A percentile compares a stretch with the other conserved stretches of the same genome.
Evolutionary conservation across 2,888 invertebrate species (phyloP).

Genomic region (Tenthredo livida): DNA sequence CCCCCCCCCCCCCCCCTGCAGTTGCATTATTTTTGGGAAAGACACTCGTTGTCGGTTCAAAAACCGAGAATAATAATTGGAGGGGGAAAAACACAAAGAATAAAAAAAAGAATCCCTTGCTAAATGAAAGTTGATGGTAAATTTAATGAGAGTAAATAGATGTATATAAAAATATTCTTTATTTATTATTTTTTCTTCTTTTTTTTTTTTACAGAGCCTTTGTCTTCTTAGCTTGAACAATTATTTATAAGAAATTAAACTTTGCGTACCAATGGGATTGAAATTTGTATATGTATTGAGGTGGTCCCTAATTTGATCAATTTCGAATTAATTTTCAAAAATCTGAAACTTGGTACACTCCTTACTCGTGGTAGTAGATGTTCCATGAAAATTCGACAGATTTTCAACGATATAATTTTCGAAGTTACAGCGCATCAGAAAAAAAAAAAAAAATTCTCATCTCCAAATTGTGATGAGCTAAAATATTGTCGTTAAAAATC

Average conservation of each 20-base stretch:
- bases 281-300: neutral
- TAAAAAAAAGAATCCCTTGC: neutral
- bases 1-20: too few species aligned
- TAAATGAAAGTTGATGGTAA: neutral
- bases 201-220: neutral
- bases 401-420: too few species aligned
- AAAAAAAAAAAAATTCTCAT: too few species aligned
- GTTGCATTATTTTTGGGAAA: neutral
- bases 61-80: neutral
- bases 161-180: conserved; percentile 43
- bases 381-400: too few species aligned
- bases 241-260: conserved; percentile 30
- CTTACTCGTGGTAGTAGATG: too few species aligned
- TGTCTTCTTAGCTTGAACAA: conserved; percentile 23
- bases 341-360: too few species aligned
- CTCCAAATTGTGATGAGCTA: too few species aligned
- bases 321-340: too few species aligned
- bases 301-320: too few species aligned
- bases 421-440: too few species aligned
- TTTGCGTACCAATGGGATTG: conserved; percentile 3
- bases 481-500: too few species aligned
- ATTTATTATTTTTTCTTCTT: neutral
- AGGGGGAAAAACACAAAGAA: neutral
- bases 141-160: neutral
- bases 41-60: neutral